Base-by-base conservation (phyloP, 2,888 invertebrate species). In the Pachydiplax longipennis region DNA sequence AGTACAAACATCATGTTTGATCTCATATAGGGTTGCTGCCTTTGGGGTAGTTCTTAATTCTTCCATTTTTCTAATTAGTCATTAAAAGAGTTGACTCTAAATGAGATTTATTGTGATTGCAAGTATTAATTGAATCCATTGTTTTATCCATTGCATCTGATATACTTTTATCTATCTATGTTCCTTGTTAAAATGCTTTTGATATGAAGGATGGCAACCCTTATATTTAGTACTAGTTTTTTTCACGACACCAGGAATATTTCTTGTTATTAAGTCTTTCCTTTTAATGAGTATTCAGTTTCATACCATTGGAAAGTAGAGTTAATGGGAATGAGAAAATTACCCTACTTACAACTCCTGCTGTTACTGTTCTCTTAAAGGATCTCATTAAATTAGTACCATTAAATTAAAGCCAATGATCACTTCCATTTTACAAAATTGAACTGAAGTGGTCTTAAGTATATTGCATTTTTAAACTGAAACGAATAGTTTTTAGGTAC, bases 1-100 rank as follows among this genome's bases (percentile, higher is more conserved):
- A 87, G 87, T 87, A 87, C 87, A 87, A 87, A 87, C 87, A 87
- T 61, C 40, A 87, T 87, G 87, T 87, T 87, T 87, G 87, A 87
- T 87, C 87, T 87, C 87, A 87, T 87, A 61, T 65, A 87, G 87
- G 87, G 87, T 87, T 87, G 87, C 87, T 87, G 87, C 61, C 87
- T 61, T 87, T 73, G 61, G 61, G 37, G 61, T 87, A 87, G 53
- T 87, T 87, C 61, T 61, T 87, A 37, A 22, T 37, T 87, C 58
- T 87, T 87, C 87, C 87, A 87, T 83, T 87, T 61, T 87, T 87
- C 87, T 37, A 87, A 61, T 87, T 61, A 65, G 61, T 87, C 87
- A 61, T 37, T 65, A 87, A 87, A 35, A 87, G 37, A 87, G 35
- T 87, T 61, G 61, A 61, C 65, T 87, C 37, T 87, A 65, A 87